Evolutionary conservation across 2,888 invertebrate species (phyloP).

Genomic region (Rhogogaster chlorosoma): DNA sequence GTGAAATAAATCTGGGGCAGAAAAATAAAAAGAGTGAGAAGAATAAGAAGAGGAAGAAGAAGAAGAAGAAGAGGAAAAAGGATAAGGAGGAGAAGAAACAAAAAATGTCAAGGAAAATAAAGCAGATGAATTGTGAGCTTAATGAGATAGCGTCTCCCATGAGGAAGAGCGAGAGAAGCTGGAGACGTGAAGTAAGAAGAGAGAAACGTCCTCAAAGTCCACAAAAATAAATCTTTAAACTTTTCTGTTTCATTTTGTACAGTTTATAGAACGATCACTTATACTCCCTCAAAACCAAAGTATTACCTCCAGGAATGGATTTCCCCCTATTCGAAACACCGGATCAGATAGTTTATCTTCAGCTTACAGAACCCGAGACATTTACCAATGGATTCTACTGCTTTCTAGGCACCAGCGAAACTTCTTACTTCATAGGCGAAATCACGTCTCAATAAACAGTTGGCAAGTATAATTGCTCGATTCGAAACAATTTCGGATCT

Average conservation of each 20-base stretch:
- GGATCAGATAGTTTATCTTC: background rate
- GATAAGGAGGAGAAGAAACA: background rate
- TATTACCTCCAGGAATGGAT: slow-evolving; percentile 24
- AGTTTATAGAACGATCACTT: slow-evolving; percentile 11
- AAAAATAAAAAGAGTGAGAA: background rate
- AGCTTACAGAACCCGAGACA: background rate
- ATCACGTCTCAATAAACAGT: background rate
- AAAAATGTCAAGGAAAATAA: slow-evolving; percentile 46
- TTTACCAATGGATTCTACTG: background rate
- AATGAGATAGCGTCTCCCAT: slow-evolving; percentile 38
- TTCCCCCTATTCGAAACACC: background rate
- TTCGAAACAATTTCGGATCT: background rate
- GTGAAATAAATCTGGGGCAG: slow-evolving; percentile 38
- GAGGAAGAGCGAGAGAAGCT: background rate
- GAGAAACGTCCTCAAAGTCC: slow-evolving; percentile 13
- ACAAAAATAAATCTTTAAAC: slow-evolving; percentile 25
- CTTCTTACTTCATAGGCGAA: background rate
- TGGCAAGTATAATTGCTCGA: background rate
- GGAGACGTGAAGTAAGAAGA: background rate
- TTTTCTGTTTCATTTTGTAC: slow-evolving; percentile 23
- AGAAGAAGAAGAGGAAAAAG: background rate
- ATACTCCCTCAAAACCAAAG: slow-evolving; percentile 3
- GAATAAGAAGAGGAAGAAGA: background rate
- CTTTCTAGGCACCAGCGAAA: background rate
- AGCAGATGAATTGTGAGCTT: slow-evolving; percentile 49